Evolutionary conservation across 1,140 invertebrate genomes (phyloP).

Genomic region (Drepana arcuata): DNA sequence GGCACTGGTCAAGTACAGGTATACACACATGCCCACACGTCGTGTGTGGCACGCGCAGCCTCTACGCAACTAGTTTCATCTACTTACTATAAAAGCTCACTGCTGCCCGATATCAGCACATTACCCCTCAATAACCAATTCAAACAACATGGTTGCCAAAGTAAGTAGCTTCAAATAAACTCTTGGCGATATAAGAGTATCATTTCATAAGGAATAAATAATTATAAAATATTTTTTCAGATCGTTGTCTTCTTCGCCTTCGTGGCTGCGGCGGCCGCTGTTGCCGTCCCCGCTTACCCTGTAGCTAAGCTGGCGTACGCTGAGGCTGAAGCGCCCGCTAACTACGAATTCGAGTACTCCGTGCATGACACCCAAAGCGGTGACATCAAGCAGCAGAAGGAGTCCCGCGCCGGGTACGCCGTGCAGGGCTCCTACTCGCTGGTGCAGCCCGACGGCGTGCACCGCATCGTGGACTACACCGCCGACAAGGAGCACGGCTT

Average conservation of each 20-base stretch:
- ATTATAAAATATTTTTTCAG: too few relatives aligned
- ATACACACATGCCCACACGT: too few relatives aligned
- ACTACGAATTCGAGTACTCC: constrained; percentile 79
- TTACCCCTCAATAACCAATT: too few relatives aligned
- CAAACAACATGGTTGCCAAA: too few relatives aligned
- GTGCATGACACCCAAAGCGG: constrained; percentile 75
- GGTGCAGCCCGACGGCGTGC: constrained; percentile 71
- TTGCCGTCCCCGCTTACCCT: constrained; percentile 32
- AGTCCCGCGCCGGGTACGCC: constrained; percentile 71
- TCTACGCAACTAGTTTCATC: too few relatives aligned
- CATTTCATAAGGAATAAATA: too few relatives aligned
- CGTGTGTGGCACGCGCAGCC: too few relatives aligned
- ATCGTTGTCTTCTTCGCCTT: constrained; percentile 32
- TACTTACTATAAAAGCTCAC: too few relatives aligned
- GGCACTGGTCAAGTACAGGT: too few relatives aligned
- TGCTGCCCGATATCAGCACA: too few relatives aligned
- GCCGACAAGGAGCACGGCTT: constrained; percentile 40
- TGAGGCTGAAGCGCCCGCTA: constrained; percentile 72
- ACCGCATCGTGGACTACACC: constrained; percentile 76
- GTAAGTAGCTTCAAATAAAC: too few relatives aligned
- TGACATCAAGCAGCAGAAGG: constrained; percentile 62
- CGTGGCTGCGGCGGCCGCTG: constrained; percentile 34
- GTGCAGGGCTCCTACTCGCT: constrained; percentile 76
- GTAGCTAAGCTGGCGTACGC: constrained; percentile 38
- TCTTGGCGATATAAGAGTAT: too few relatives aligned